Percentiles rank a stretch among this genome's conserved stretches.
Conservation (phyloP, 2,113 vertebrate genomes). For the Vulpes vulpes region DNA sequence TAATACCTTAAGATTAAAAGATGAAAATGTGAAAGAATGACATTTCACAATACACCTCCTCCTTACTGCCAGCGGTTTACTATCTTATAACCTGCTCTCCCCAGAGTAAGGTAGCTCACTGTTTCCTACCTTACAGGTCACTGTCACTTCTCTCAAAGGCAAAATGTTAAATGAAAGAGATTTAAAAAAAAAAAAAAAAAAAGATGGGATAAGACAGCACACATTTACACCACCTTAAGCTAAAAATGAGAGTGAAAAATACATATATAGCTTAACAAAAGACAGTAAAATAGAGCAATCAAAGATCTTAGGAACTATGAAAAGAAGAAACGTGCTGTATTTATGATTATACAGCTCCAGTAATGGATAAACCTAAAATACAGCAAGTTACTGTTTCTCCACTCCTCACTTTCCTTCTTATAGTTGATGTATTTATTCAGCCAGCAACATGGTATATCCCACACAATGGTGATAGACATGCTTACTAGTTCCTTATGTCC, state of each 20-base stretch:
- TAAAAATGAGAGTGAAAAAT: not conserved
- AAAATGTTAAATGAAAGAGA: not conserved
- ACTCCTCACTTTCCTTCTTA: not conserved
- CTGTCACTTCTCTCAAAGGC: not conserved
- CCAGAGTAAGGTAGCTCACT: not conserved
- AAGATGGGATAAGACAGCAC: not conserved
- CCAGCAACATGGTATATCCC: not conserved
- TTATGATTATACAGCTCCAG: not conserved
- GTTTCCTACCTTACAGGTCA: slow-evolving; percentile 1
- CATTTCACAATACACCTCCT: not conserved
- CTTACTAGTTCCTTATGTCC: not conserved
- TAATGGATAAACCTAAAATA: not conserved
- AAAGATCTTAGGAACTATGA: not conserved
- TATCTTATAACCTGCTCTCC: not conserved
- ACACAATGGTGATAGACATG: not conserved
- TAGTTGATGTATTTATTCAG: not conserved
- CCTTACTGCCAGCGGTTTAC: not conserved
- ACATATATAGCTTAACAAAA: not conserved
- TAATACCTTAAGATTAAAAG: not conserved
- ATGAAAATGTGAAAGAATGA: not conserved
- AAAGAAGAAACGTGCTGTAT: slow-evolving; percentile 6
- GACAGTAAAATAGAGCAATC: not conserved
- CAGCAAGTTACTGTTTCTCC: not conserved
- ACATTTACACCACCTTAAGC: not conserved
- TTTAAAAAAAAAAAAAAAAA: not conserved